Evolutionary conservation across 2,888 invertebrate genomes (phyloP).

Genomic region (Allacma fusca): DNA sequence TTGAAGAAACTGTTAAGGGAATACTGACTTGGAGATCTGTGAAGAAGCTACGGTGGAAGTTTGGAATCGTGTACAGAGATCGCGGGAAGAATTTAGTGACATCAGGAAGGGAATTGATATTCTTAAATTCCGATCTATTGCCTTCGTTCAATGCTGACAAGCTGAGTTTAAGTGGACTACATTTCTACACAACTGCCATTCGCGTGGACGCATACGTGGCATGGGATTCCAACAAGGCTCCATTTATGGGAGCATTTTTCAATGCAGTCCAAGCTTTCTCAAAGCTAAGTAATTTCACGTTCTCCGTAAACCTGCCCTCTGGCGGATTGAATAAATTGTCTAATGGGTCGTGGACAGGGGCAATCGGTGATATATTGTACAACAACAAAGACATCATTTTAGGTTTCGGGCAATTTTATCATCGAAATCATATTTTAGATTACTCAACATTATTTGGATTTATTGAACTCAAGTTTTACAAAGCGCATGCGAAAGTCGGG

Average conservation of each 20-base stretch:
- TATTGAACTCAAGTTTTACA: too few relatives aligned
- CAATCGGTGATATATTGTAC: background rate
- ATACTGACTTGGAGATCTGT: too few relatives aligned
- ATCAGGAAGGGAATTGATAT: too few relatives aligned
- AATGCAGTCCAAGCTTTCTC: background rate
- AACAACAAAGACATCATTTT: background rate
- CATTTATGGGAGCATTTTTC: conserved; percentile 1
- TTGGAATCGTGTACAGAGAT: too few relatives aligned
- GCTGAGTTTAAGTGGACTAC: background rate
- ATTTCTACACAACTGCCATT: background rate
- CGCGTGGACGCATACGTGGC: too few relatives aligned
- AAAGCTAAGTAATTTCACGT: background rate
- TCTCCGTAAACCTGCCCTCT: background rate
- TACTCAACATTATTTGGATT: background rate
- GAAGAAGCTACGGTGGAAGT: too few relatives aligned
- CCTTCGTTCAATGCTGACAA: background rate
- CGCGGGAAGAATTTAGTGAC: too few relatives aligned
- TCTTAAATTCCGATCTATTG: too few relatives aligned
- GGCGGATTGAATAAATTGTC: background rate
- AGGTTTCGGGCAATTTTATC: background rate
- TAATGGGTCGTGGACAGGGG: too few relatives aligned
- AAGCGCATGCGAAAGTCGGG: too few relatives aligned
- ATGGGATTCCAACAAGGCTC: background rate
- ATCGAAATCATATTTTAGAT: background rate
- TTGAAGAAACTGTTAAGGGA: too few relatives aligned